These are phyloP conservation scores for Acrocephalus arundinaceus DNA, from an alignment of 2,113 vertebrate species.

Conservation along the genomic window DNA sequence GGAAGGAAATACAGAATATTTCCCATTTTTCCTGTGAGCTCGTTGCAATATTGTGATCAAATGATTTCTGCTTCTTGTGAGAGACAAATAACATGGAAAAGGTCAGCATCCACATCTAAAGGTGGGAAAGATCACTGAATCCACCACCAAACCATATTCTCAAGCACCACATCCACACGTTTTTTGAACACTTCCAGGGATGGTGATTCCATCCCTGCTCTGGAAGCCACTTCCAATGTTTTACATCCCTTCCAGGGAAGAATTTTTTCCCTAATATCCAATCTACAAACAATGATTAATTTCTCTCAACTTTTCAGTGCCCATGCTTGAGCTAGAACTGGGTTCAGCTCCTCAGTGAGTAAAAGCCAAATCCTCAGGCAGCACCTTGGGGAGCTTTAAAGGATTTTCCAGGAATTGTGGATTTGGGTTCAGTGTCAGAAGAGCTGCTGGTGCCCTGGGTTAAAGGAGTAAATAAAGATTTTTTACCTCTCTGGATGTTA, in stretches of 20 bases:
- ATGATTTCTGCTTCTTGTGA: neutral
- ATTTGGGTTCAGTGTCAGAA: neutral
- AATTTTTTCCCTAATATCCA: neutral
- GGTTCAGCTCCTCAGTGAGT: neutral
- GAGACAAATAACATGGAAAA: neutral
- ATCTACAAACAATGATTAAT: neutral
- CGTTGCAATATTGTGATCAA: neutral
- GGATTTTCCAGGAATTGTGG: neutral
- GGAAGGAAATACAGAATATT: neutral
- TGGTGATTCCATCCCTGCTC: neutral
- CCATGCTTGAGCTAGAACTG: neutral
- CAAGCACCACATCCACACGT: rapidly evolving
- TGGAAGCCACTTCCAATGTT: neutral
- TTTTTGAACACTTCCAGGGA: neutral
- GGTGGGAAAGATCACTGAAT: neutral
- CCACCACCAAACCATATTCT: neutral
- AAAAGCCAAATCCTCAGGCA: neutral
- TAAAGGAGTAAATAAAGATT: neutral
- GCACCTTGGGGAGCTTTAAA: neutral
- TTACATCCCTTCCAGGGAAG: neutral
- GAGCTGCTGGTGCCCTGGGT: neutral
- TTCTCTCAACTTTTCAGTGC: neutral
- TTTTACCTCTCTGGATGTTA: neutral
- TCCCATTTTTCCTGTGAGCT: neutral
- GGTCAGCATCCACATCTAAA: neutral